Evolutionary conservation across 2,797 vertebrate species (phyloP).

Genomic region (Melanotaenia trifasciata): DNA sequence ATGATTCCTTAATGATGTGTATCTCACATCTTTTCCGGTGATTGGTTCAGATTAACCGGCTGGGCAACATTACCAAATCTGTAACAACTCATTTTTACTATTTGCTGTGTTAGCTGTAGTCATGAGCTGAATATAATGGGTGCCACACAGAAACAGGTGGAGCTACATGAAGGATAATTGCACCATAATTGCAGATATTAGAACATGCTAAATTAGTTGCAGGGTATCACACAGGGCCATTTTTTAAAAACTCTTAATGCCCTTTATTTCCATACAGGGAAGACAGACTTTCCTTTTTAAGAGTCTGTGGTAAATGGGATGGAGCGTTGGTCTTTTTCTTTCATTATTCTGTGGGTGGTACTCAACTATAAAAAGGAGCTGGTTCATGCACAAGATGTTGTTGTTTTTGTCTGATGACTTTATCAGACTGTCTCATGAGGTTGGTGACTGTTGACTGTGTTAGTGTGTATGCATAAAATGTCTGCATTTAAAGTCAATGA

Average conservation of each 20-base stretch:
- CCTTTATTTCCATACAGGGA: conserved; percentile 8
- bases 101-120: too few relatives aligned
- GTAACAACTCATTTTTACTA: too few relatives aligned
- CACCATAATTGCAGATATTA: background rate
- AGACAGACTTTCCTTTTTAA: conserved; percentile 36
- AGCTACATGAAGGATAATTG: background rate
- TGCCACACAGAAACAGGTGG: background rate
- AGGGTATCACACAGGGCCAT: conserved; percentile 1
- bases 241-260: conserved; percentile 33
- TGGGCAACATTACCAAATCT: too few relatives aligned
- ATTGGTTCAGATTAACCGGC: too few relatives aligned
- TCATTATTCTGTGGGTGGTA: conserved; percentile 48
- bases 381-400: conserved; percentile 37
- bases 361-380: conserved; percentile 14
- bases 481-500: conserved; percentile 26
- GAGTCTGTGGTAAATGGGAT: conserved; percentile 15
- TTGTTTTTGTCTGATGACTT: conserved; percentile 56
- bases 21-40: too few relatives aligned
- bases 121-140: background rate
- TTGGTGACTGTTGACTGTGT: conserved; percentile 38
- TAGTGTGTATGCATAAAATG: conserved; percentile 38
- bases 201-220: conserved; percentile 29
- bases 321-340: conserved; percentile 2
- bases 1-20: too few relatives aligned
- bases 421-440: conserved; percentile 60